Conservation (phyloP, 2,113 vertebrate genomes). For the Mungos mungo region DNA sequence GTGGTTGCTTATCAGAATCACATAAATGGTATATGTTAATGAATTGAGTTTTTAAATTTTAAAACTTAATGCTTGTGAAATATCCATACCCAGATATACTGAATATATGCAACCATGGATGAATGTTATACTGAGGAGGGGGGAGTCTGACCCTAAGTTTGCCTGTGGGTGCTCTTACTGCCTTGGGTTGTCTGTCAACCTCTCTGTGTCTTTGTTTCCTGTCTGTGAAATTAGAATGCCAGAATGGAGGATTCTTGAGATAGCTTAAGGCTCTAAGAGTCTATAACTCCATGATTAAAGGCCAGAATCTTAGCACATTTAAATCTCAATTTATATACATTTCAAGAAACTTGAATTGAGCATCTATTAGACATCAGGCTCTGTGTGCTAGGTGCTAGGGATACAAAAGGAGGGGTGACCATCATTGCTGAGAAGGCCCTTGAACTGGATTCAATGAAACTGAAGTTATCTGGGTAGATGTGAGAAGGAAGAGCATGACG, state of each 20-base stretch:
- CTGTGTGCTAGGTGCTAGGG: neutral
- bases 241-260: neutral
- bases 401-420: neutral
- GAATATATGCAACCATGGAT: neutral
- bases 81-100: neutral
- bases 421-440: neutral
- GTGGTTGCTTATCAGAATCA: neutral
- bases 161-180: neutral
- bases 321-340: neutral
- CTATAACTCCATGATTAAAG: neutral
- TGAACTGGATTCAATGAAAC: neutral
- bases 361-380: neutral
- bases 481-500: neutral
- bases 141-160: neutral
- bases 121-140: neutral
- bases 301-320: neutral
- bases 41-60: neutral
- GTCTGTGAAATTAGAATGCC: neutral
- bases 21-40: neutral
- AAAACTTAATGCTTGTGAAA: neutral
- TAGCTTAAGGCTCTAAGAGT: neutral
- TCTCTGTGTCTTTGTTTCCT: neutral
- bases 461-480: neutral
- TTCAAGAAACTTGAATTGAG: neutral
- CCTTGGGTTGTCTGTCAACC: neutral